These are phyloP conservation scores for Acleris emargana DNA, from an alignment of 2,888 invertebrate genomes.

Conservation along the genomic window DNA sequence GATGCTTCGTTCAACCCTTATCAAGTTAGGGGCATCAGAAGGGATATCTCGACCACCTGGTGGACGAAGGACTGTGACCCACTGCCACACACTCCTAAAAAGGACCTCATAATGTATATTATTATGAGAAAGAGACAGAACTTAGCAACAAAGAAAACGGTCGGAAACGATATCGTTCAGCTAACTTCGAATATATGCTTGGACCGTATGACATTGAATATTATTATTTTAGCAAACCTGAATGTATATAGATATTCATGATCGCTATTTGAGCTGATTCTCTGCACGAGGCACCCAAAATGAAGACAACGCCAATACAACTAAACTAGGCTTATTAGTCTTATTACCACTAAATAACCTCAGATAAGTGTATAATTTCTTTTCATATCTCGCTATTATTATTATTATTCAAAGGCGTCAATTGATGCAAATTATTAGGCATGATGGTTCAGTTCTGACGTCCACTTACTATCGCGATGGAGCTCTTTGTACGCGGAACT, in stretches of 20 bases:
- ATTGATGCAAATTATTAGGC: conserved; percentile 65
- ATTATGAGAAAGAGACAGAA: too few relatives aligned
- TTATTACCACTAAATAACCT: conserved; percentile 22
- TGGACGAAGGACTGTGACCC: too few relatives aligned
- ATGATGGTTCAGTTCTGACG: conserved; percentile 61
- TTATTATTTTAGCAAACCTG: too few relatives aligned
- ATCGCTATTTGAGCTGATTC: not conserved
- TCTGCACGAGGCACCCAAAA: not conserved
- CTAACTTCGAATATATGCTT: not conserved
- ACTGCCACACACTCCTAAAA: too few relatives aligned
- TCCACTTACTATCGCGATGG: conserved; percentile 63
- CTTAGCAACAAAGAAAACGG: too few relatives aligned
- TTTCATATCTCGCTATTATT: conserved; percentile 41
- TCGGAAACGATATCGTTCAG: too few relatives aligned
- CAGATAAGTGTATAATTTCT: conserved; percentile 22
- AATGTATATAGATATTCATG: too few relatives aligned
- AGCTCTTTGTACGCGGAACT: conserved; percentile 55
- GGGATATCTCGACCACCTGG: too few relatives aligned
- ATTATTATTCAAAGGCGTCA: conserved; percentile 43
- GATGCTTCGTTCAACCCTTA: too few relatives aligned
- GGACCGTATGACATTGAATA: too few relatives aligned
- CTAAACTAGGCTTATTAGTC: conserved; percentile 24
- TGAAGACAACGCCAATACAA: conserved; percentile 2
- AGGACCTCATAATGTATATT: too few relatives aligned
- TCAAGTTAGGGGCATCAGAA: too few relatives aligned